These are phyloP conservation scores for Phalanger gymnotis DNA, from an alignment of 2,797 vertebrate species.

Conservation along the genomic window DNA sequence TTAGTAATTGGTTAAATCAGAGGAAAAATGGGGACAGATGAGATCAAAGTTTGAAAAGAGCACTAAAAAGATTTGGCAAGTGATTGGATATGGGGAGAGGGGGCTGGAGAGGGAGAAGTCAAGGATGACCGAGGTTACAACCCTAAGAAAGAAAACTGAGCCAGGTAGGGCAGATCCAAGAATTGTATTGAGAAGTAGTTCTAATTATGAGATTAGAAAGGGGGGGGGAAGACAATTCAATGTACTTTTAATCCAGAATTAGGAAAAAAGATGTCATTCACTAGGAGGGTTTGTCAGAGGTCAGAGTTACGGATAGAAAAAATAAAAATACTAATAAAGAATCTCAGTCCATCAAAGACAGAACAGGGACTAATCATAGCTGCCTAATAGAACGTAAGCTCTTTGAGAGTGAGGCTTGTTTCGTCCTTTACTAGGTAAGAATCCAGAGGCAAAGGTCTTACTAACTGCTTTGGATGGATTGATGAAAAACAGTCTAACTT, in stretches of 20 bases:
- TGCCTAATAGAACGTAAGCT: not conserved
- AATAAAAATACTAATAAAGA: not conserved
- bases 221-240: not conserved
- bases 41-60: not conserved
- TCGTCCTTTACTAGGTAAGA: no score
- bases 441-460: no score
- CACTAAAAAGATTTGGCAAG: not conserved
- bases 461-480: no score
- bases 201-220: not conserved
- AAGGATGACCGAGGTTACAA: not conserved
- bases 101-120: not conserved
- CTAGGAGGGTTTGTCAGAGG: not conserved
- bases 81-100: not conserved
- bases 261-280: not conserved
- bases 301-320: not conserved
- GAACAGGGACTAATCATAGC: not conserved
- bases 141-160: not conserved
- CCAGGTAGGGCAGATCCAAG: not conserved
- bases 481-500: constrained; percentile 1
- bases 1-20: not conserved
- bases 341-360: not conserved
- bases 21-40: not conserved
- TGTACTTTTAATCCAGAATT: not conserved
- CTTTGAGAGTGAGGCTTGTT: not conserved
- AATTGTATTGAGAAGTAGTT: not conserved